Conservation (phyloP, 2,888 invertebrate species). For the Noctua janthe region DNA sequence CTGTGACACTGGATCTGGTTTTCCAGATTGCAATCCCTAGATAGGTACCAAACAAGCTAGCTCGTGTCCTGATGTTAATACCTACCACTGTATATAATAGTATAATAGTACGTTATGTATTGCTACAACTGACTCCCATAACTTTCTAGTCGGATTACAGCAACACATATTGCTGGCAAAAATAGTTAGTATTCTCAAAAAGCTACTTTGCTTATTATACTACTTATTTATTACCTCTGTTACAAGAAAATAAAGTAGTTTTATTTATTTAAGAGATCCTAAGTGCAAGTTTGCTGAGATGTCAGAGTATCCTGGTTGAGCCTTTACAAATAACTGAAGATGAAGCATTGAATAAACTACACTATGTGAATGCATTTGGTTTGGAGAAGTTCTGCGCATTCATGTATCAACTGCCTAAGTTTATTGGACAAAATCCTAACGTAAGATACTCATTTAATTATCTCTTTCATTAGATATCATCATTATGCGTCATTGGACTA, state of each 20-base stretch:
- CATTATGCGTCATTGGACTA: not conserved
- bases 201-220: not conserved
- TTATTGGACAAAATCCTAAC: slow-evolving; percentile 76
- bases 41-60: not conserved
- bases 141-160: not conserved
- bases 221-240: not conserved
- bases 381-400: slow-evolving; percentile 83
- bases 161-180: not conserved
- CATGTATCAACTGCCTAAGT: slow-evolving; percentile 77
- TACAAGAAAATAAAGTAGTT: not conserved
- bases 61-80: not conserved
- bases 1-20: too few species aligned
- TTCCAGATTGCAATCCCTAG: too few species aligned
- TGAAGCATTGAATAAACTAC: slow-evolving; percentile 79
- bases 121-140: not conserved
- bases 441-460: slow-evolving; percentile 70
- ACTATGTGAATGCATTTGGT: slow-evolving; percentile 86
- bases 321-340: slow-evolving; percentile 71
- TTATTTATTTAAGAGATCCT: slow-evolving; percentile 79
- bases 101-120: not conserved
- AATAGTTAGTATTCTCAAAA: not conserved
- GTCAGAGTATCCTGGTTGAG: slow-evolving; percentile 74
- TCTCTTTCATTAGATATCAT: not conserved
- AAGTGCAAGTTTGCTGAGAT: slow-evolving; percentile 77
- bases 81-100: not conserved